phyloP scores from a whole-genome alignment of 2,888 invertebrate species.

The Drosophila kuntzei region DNA sequence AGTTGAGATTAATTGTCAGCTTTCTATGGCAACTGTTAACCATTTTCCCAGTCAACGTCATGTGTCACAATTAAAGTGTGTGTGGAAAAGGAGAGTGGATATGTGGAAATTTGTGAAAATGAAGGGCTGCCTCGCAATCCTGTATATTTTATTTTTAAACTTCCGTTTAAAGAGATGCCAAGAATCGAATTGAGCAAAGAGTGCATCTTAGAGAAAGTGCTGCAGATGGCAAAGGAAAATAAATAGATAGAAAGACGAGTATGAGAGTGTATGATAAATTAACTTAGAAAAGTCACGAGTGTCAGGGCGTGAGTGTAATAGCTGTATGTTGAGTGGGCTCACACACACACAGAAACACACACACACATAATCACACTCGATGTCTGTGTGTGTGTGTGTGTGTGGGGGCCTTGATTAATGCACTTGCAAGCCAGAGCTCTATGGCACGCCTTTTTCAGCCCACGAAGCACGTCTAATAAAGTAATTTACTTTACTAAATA shows the following conservation, averaged over 20 bases:
- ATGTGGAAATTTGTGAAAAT: constrained; percentile 39
- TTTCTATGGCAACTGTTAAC: constrained; percentile 65
- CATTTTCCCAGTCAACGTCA: constrained; percentile 55
- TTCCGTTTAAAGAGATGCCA: constrained; percentile 33
- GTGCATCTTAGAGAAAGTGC: constrained; percentile 49
- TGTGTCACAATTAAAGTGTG: constrained; percentile 72
- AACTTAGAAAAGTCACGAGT: constrained; percentile 78
- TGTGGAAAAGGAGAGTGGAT: constrained; percentile 49
- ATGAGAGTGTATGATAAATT: constrained; percentile 69
- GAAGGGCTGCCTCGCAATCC: constrained; percentile 60
- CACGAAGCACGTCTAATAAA: constrained; percentile 70
- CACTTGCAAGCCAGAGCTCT: constrained; percentile 61
- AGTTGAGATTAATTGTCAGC: constrained; percentile 74
- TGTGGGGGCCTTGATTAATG: constrained; percentile 77
- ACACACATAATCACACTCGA: constrained; percentile 10
- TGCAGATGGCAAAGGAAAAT: constrained; percentile 16
- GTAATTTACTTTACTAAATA: constrained; percentile 78
- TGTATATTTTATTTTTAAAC: constrained; percentile 54
- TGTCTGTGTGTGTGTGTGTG: constrained; percentile 35
- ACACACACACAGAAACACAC: constrained; percentile 7
- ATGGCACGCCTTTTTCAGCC: constrained; percentile 59
- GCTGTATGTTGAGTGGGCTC: constrained; percentile 40
- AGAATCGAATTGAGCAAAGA: constrained; percentile 25
- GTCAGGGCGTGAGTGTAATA: constrained; percentile 75
- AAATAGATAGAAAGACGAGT: constrained; percentile 2